A percentile compares a stretch with the other conserved stretches of the same genome.
Evolutionary conservation across 2,888 invertebrate species (phyloP).

Genomic region (Hydraecia micacea): DNA sequence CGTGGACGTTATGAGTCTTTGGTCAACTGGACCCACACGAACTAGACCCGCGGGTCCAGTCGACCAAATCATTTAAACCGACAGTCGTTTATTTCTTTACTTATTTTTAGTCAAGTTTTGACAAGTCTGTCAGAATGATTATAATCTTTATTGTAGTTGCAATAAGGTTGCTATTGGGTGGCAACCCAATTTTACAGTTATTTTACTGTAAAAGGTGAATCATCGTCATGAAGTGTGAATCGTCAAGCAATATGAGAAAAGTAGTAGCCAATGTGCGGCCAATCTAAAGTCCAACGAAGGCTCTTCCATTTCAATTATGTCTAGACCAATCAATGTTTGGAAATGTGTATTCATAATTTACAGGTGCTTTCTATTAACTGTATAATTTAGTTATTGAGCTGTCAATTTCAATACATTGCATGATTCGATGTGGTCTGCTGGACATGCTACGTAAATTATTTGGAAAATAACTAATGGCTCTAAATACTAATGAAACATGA

Average conservation of each 20-base stretch:
- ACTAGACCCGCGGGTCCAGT: no score
- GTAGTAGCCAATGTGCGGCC: not conserved
- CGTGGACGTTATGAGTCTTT: conserved; percentile 22
- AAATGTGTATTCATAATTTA: conserved; percentile 52
- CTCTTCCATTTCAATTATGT: conserved; percentile 26
- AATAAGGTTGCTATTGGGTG: not conserved
- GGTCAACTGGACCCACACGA: no score
- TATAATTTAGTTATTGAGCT: conserved; percentile 39
- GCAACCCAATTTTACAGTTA: no score
- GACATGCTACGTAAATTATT: conserved; percentile 31
- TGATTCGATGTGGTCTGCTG: conserved; percentile 44
- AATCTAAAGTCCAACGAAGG: conserved; percentile 4
- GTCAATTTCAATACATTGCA: conserved; percentile 38
- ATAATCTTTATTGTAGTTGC: not conserved
- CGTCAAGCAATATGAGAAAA: not conserved
- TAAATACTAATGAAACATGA: no score
- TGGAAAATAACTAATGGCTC: conserved; percentile 32
- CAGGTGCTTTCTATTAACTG: conserved; percentile 27
- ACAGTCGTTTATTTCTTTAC: not conserved
- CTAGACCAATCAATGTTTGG: conserved; percentile 30
- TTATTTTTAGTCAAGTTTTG: not conserved
- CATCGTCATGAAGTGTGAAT: no score
- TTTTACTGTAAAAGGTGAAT: not conserved
- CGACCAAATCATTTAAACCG: no score
- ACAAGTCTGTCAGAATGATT: no score